Percentiles rank a stretch among this genome's conserved stretches.
Evolutionary conservation across 2,113 vertebrate species (phyloP).

Genomic region (Epinephelus cyanopodus): DNA sequence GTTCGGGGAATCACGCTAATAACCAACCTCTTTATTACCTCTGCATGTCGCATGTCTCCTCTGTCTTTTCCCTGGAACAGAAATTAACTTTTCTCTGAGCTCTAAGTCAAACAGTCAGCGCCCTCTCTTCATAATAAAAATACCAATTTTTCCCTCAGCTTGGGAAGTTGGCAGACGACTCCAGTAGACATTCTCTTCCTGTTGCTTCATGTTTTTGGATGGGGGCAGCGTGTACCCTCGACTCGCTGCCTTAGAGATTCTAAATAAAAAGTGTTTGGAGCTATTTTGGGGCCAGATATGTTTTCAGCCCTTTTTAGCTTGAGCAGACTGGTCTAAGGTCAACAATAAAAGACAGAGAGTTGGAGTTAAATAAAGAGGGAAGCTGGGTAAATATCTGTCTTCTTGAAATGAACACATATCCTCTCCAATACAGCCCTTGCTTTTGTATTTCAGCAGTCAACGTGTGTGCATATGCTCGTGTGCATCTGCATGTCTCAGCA

Average conservation of each 20-base stretch:
- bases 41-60: conserved; percentile 33
- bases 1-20: conserved; percentile 24
- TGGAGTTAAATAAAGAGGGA: conserved; percentile 41
- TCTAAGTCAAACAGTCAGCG: conserved; percentile 51
- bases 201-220: conserved; percentile 85
- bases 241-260: conserved; percentile 66
- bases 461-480: conserved; percentile 23
- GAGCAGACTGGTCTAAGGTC: conserved; percentile 51
- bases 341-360: conserved; percentile 39
- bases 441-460: conserved; percentile 6
- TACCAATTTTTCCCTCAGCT: conserved; percentile 67
- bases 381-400: conserved; percentile 13
- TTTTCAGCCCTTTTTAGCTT: conserved; percentile 46
- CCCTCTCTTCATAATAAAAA: conserved; percentile 67
- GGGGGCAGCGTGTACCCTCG: conserved; percentile 61
- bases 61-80: conserved; percentile 34
- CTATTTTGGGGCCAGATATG: conserved; percentile 76
- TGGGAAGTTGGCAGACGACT: conserved; percentile 82
- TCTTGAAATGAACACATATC: conserved; percentile 42
- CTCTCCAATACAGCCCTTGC: conserved; percentile 23
- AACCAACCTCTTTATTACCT: conserved; percentile 22
- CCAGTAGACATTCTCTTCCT: conserved; percentile 83
- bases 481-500: conserved; percentile 72
- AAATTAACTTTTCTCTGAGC: conserved; percentile 49
- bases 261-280: conserved; percentile 75